Evolutionary conservation across 2,888 invertebrate species (phyloP).

Genomic region (Deroplatys truncata): DNA sequence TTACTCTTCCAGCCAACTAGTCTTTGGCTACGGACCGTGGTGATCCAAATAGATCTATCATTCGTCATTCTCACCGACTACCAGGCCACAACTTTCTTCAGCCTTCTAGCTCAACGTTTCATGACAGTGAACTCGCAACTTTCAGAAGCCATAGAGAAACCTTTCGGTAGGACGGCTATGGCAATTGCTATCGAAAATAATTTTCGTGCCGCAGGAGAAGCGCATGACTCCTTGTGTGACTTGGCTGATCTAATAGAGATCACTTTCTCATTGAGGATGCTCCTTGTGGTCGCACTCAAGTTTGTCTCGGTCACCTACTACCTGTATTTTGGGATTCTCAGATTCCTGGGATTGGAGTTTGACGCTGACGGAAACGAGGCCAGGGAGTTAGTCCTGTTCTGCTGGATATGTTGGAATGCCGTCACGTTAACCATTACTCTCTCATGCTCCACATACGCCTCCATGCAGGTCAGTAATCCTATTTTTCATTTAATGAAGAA

Average conservation of each 20-base stretch:
- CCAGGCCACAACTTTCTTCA: not conserved
- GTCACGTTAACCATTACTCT: not conserved
- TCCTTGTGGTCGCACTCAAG: not conserved
- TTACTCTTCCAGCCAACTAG: not conserved
- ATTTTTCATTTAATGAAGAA: no score
- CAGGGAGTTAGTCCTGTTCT: not conserved
- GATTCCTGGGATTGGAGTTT: not conserved
- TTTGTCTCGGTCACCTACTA: not conserved
- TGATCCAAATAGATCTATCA: not conserved
- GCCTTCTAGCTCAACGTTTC: not conserved
- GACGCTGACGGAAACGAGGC: not conserved
- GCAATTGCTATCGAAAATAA: not conserved
- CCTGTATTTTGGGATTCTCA: not conserved
- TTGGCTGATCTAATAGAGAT: not conserved
- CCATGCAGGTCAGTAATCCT: not conserved
- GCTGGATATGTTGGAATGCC: not conserved
- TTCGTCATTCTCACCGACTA: not conserved
- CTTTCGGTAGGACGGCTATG: not conserved
- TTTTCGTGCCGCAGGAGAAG: not conserved
- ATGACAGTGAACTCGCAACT: not conserved
- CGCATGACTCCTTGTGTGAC: not conserved
- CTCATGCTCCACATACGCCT: not conserved
- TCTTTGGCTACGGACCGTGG: not conserved
- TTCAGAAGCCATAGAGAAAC: not conserved
- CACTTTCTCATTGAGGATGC: not conserved